Percentiles rank a stretch among this genome's conserved stretches.
These are phyloP conservation scores for Lycocerus yunnanus DNA, from an alignment of 2,888 invertebrate species.

Conservation along the genomic window DNA sequence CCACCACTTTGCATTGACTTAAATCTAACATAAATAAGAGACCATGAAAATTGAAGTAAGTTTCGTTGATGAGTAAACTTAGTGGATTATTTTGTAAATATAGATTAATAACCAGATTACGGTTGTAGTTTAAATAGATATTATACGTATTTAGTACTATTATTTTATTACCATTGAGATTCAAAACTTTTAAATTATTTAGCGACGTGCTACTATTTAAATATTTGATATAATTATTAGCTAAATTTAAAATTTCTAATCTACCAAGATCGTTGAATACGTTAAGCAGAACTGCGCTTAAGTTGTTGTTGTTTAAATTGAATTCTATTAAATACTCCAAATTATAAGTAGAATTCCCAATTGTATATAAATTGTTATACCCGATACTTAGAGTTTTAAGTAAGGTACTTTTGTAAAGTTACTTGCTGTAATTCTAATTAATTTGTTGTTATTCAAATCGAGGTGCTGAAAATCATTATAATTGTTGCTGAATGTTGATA, in stretches of 20 bases:
- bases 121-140: not conserved
- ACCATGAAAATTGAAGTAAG: not conserved
- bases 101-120: not conserved
- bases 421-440: not conserved
- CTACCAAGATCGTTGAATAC: not conserved
- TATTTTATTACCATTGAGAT: slow-evolving; percentile 5
- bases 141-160: not conserved
- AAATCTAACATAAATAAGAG: not conserved
- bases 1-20: not conserved
- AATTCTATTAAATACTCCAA: slow-evolving; percentile 47
- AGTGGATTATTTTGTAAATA: not conserved
- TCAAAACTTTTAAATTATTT: not conserved
- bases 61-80: not conserved
- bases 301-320: slow-evolving; percentile 46
- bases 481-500: not conserved
- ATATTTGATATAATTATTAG: not conserved
- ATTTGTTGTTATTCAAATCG: not conserved
- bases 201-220: not conserved
- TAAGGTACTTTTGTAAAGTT: not conserved
- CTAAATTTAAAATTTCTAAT: not conserved
- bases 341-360: not conserved
- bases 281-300: not conserved
- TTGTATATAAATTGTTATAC: not conserved
- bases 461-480: not conserved
- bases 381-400: not conserved